These are phyloP conservation scores for Marisa cornuarietis DNA, from an alignment of 1,140 invertebrate genomes.

Conservation along the genomic window DNA sequence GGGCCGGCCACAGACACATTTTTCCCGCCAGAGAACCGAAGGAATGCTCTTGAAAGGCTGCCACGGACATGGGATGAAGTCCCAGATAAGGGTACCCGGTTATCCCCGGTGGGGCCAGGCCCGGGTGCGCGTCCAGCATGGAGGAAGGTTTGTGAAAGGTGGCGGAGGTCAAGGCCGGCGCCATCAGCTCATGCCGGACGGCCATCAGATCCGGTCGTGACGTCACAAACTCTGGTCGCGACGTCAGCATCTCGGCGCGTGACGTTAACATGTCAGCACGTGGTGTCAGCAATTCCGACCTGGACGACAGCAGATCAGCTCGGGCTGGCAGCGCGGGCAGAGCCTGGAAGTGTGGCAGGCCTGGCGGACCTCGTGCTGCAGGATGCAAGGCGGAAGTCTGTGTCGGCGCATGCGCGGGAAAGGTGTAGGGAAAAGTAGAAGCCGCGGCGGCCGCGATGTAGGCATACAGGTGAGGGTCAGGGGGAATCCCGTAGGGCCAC, in stretches of 20 bases:
- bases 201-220: constrained; percentile 14
- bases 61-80: background rate
- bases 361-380: background rate
- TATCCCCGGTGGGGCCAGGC: background rate
- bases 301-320: constrained; percentile 16
- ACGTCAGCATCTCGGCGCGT: too few species aligned
- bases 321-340: constrained; percentile 8
- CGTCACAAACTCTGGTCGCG: background rate
- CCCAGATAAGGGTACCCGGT: background rate
- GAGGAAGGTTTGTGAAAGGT: constrained; percentile 10
- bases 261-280: constrained; percentile 1
- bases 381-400: constrained; percentile 6
- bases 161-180: background rate
- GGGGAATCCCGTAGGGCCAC: constrained; percentile 82
- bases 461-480: constrained; percentile 88
- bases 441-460: constrained; percentile 88
- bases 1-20: constrained; percentile 7
- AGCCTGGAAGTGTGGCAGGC: background rate
- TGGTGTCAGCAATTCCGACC: constrained; percentile 11
- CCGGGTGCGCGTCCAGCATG: constrained; percentile 8
- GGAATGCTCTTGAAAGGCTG: background rate
- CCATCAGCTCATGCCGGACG: background rate
- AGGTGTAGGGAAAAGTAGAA: constrained; percentile 17
- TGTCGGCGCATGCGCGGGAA: constrained; percentile 1
- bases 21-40: background rate